Percentiles rank a stretch among this genome's conserved stretches.
phyloP scores from a whole-genome alignment of 2,113 vertebrate species.

The Bufo gargarizans region DNA sequence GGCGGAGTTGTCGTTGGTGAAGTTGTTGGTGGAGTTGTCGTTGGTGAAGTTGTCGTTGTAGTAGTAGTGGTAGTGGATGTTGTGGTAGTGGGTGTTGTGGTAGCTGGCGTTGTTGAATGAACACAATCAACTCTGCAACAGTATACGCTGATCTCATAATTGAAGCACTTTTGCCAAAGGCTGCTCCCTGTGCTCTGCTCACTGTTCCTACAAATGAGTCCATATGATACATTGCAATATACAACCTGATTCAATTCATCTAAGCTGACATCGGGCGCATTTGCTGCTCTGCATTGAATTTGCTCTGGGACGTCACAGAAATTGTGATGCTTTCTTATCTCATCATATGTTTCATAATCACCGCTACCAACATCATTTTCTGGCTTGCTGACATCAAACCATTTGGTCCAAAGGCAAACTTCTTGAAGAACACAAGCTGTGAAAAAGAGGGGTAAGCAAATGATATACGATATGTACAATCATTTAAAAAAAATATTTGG shows the following conservation, averaged over 20 bases:
- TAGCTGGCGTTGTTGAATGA: background rate
- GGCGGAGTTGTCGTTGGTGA: background rate
- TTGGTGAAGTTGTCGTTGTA: background rate
- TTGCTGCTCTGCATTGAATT: conserved; percentile 69
- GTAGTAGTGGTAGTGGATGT: background rate
- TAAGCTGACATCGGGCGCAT: conserved; percentile 40
- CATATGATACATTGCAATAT: conserved; percentile 62
- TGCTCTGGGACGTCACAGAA: conserved; percentile 62
- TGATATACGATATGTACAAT: background rate
- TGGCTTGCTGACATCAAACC: conserved; percentile 70
- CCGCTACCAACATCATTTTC: conserved; percentile 38
- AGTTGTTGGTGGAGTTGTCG: background rate
- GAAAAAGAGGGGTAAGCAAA: conserved; percentile 43
- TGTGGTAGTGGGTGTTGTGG: too few species aligned
- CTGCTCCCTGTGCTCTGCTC: conserved; percentile 60
- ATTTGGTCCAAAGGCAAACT: conserved; percentile 66
- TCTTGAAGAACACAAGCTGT: conserved; percentile 52
- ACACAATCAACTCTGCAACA: conserved; percentile 66
- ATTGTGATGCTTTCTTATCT: conserved; percentile 56
- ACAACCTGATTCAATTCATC: conserved; percentile 68
- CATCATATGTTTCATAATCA: conserved; percentile 65
- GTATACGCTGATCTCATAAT: conserved; percentile 71
- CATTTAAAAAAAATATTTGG: background rate
- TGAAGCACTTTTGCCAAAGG: conserved; percentile 60
- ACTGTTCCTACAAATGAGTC: conserved; percentile 72